phyloP scores from a whole-genome alignment of 2,888 invertebrate genomes.

The Ischnura elegans region DNA sequence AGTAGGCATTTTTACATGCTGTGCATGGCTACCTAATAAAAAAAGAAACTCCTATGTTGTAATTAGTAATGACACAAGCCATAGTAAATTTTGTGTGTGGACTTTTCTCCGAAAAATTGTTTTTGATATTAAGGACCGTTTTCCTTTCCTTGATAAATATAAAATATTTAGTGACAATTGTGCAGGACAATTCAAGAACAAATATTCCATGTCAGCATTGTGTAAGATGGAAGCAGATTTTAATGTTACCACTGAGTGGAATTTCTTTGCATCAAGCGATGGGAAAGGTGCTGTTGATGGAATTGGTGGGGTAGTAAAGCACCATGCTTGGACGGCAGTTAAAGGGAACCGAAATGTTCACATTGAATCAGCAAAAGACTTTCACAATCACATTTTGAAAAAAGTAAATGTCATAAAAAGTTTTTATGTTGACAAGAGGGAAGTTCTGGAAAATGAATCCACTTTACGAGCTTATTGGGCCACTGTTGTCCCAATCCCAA shows the following conservation, averaged over 20 bases:
- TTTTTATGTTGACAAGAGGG: no score
- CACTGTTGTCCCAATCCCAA: no score
- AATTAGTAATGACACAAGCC: background rate
- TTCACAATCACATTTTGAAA: no score
- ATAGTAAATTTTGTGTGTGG: background rate
- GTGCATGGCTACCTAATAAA: background rate
- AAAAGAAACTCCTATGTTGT: background rate
- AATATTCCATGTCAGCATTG: constrained; percentile 44
- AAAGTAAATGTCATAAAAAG: no score
- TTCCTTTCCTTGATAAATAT: background rate
- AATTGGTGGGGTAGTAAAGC: constrained; percentile 60
- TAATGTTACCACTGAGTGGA: constrained; percentile 49
- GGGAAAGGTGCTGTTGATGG: constrained; percentile 68
- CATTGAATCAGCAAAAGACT: no score
- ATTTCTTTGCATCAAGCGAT: constrained; percentile 66
- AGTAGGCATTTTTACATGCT: background rate
- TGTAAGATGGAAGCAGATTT: constrained; percentile 63
- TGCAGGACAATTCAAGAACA: constrained; percentile 68
- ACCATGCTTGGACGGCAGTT: constrained; percentile 50
- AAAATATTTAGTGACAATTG: constrained; percentile 49
- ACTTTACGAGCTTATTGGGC: no score
- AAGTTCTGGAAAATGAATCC: no score
- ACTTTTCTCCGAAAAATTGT: background rate
- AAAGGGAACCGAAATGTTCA: no score
- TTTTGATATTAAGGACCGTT: background rate